These are phyloP conservation scores for Myoxocephalus aenaeus DNA, from an alignment of 2,797 vertebrate species.

Conservation along the genomic window DNA sequence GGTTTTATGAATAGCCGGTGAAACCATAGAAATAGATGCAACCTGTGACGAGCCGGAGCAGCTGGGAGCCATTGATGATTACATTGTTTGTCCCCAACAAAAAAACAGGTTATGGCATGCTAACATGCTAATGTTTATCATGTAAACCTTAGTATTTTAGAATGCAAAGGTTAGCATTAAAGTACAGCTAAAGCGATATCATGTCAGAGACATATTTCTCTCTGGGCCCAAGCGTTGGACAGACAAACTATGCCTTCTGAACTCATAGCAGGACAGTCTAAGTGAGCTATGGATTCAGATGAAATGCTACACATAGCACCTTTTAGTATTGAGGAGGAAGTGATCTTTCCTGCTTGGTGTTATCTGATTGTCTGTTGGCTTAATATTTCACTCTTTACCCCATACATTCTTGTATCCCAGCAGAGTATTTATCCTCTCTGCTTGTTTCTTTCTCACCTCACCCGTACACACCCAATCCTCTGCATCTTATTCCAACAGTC, in stretches of 20 bases:
- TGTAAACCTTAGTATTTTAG: not conserved
- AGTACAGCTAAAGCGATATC: not conserved
- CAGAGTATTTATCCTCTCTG: not conserved
- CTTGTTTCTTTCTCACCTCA: slow-evolving; percentile 4
- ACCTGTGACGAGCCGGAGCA: not conserved
- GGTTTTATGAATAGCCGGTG: not conserved
- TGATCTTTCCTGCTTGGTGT: not conserved
- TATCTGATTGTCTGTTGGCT: slow-evolving; percentile 65
- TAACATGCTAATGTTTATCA: slow-evolving; percentile 17
- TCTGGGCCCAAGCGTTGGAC: not conserved
- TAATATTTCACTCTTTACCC: slow-evolving; percentile 6
- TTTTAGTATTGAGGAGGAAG: slow-evolving; percentile 15
- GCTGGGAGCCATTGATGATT: not conserved
- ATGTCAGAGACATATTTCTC: slow-evolving; percentile 1
- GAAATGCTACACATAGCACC: slow-evolving; percentile 45
- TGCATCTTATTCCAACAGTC: not conserved
- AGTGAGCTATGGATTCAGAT: not conserved
- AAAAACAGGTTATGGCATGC: slow-evolving; percentile 3
- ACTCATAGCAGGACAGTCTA: not conserved
- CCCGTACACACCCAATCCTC: not conserved
- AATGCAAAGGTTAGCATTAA: slow-evolving; percentile 1
- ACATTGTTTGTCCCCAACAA: not conserved
- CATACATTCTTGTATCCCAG: not conserved
- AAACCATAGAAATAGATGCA: not conserved
- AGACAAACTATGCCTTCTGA: not conserved